Conservation (phyloP, 2,888 invertebrate genomes). For the Andrena flavipes region DNA sequence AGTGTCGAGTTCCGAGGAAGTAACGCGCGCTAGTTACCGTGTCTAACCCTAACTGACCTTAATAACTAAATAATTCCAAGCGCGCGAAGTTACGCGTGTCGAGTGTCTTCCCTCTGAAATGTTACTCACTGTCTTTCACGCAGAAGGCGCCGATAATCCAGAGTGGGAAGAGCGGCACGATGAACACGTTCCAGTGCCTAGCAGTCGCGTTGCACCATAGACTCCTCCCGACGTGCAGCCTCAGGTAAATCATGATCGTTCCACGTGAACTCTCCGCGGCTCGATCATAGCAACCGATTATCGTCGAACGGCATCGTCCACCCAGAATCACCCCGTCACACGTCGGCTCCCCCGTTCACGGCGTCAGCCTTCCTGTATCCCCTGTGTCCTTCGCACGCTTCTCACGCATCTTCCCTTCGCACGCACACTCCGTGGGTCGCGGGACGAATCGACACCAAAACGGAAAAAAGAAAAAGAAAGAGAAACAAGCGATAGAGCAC, state of each 20-base stretch:
- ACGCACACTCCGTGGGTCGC: background rate
- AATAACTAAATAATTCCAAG: too few relatives aligned
- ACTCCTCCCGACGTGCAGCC: constrained; percentile 76
- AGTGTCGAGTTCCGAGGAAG: too few relatives aligned
- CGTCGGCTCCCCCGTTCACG: constrained; percentile 12
- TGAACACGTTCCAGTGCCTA: constrained; percentile 76
- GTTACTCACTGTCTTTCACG: constrained; percentile 83
- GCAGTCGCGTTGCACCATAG: constrained; percentile 74
- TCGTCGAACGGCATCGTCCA: constrained; percentile 53
- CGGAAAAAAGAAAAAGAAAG: background rate
- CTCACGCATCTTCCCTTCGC: constrained; percentile 31
- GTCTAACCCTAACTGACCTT: too few relatives aligned
- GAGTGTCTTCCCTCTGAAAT: too few relatives aligned
- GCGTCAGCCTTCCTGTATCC: constrained; percentile 29
- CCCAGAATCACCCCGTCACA: constrained; percentile 1
- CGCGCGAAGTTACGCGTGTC: too few relatives aligned
- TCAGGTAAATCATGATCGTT: constrained; percentile 81
- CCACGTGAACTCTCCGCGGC: constrained; percentile 73
- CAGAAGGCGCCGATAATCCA: constrained; percentile 83
- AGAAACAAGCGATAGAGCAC: background rate
- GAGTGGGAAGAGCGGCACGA: constrained; percentile 79
- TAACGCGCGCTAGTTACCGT: too few relatives aligned
- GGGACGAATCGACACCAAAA: background rate
- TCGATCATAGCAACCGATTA: constrained; percentile 74
- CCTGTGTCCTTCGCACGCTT: constrained; percentile 29